These are phyloP conservation scores for Ephialtes manifestator DNA, from an alignment of 2,888 invertebrate genomes.

Conservation along the genomic window DNA sequence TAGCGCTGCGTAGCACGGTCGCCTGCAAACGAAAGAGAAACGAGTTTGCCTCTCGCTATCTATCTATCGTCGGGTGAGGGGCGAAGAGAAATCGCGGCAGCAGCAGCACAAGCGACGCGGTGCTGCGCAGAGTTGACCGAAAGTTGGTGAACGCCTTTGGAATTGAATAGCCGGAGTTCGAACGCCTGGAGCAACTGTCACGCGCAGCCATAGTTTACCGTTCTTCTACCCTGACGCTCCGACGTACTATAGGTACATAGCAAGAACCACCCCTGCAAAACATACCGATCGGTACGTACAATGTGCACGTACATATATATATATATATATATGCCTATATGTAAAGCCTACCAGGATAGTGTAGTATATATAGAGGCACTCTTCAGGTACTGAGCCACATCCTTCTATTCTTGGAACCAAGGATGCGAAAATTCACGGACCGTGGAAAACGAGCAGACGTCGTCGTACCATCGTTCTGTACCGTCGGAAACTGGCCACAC, in stretches of 20 bases:
- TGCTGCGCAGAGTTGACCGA: constrained; percentile 54
- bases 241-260: constrained; percentile 48
- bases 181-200: constrained; percentile 78
- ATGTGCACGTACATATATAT: constrained; percentile 15
- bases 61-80: constrained; percentile 40
- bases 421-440: constrained; percentile 59
- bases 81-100: constrained; percentile 57
- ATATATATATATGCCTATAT: constrained; percentile 6
- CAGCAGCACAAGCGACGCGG: constrained; percentile 33
- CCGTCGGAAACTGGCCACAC: constrained; percentile 16
- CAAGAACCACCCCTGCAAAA: constrained; percentile 17
- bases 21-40: constrained; percentile 35
- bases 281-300: constrained; percentile 27
- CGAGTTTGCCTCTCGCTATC: constrained; percentile 41
- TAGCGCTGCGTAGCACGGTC: neutral
- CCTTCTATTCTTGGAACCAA: constrained; percentile 32
- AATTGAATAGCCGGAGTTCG: constrained; percentile 79
- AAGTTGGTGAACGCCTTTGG: constrained; percentile 68
- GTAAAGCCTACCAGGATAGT: constrained; percentile 14
- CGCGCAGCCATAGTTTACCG: constrained; percentile 75
- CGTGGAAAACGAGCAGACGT: constrained; percentile 66
- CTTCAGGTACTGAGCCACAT: constrained; percentile 34
- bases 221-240: constrained; percentile 70
- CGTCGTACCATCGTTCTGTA: constrained; percentile 49
- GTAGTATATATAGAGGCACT: neutral